Evolutionary conservation across 53 echinoderm and acorn worm genomes (phyloP).

Genomic region (Echinarachnius parma): DNA sequence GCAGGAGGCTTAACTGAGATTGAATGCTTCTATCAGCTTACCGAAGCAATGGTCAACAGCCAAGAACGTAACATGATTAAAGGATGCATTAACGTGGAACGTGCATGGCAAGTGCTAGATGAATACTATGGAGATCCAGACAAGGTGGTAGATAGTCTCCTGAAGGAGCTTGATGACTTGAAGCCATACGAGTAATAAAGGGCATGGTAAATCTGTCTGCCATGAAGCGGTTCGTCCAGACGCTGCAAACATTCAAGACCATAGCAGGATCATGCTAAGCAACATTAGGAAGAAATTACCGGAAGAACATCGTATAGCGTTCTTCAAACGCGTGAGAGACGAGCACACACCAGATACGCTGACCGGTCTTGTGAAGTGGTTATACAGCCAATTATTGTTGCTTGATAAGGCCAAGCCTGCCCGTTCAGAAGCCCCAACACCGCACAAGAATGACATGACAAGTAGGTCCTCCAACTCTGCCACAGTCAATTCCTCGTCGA

Average conservation of each 20-base stretch:
- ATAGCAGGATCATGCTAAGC: slow-evolving; percentile 80
- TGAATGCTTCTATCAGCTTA: slow-evolving; percentile 75
- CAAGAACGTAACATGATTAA: slow-evolving; percentile 60
- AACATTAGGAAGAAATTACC: slow-evolving; percentile 74
- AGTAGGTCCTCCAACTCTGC: slow-evolving; percentile 59
- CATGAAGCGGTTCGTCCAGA: slow-evolving; percentile 69
- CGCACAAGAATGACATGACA: neutral
- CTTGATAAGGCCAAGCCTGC: slow-evolving; percentile 56
- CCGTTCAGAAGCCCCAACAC: slow-evolving; percentile 3
- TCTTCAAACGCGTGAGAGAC: slow-evolving; percentile 71
- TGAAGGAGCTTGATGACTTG: slow-evolving; percentile 65
- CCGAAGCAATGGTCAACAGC: slow-evolving; percentile 58
- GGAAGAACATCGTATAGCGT: slow-evolving; percentile 79
- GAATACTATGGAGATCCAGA: slow-evolving; percentile 65
- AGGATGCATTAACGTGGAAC: slow-evolving; percentile 54
- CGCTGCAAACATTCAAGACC: slow-evolving; percentile 67
- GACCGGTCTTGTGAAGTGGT: slow-evolving; percentile 77
- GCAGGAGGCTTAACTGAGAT: slow-evolving; percentile 57
- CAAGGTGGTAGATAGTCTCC: slow-evolving; percentile 68
- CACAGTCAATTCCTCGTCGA: slow-evolving; percentile 1
- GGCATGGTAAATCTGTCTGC: slow-evolving; percentile 59
- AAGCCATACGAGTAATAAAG: slow-evolving; percentile 62
- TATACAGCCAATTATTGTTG: slow-evolving; percentile 65
- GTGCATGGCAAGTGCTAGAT: slow-evolving; percentile 72
- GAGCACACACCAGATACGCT: slow-evolving; percentile 60